Evolutionary conservation across 2,113 vertebrate genomes (phyloP).

Genomic region (Reinhardtius hippoglossoides): DNA sequence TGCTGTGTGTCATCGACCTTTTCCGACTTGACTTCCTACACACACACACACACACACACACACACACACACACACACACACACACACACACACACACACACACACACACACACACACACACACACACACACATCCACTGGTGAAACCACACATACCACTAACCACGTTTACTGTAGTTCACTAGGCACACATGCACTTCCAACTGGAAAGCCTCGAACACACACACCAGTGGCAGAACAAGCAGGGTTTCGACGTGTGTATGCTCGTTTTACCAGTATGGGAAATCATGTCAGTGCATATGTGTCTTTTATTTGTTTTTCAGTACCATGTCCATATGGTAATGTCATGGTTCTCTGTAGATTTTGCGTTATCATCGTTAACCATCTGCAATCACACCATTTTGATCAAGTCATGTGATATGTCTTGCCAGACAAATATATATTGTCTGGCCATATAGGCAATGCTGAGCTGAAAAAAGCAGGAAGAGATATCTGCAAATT

Average conservation of each 20-base stretch:
- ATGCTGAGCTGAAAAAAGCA: neutral
- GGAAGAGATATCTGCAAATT: slow-evolving; percentile 19
- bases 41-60: neutral
- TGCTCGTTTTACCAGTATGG: no score
- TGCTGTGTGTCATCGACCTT: neutral
- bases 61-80: neutral
- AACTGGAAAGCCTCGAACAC: neutral
- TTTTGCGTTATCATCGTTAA: no score
- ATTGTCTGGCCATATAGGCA: no score
- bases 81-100: neutral
- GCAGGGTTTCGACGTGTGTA: no score
- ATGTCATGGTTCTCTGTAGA: no score
- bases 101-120: neutral
- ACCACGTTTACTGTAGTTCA: neutral
- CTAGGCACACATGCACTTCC: neutral
- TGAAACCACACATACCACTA: neutral
- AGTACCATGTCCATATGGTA: no score
- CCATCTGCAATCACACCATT: no score
- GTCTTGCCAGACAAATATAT: no score
- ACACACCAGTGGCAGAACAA: neutral
- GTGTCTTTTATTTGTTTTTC: no score
- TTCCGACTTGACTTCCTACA: neutral
- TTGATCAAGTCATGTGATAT: no score
- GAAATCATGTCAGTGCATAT: no score
- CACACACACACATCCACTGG: neutral